Evolutionary conservation across 2,797 vertebrate species (phyloP).

Genomic region (Helarctos malayanus): DNA sequence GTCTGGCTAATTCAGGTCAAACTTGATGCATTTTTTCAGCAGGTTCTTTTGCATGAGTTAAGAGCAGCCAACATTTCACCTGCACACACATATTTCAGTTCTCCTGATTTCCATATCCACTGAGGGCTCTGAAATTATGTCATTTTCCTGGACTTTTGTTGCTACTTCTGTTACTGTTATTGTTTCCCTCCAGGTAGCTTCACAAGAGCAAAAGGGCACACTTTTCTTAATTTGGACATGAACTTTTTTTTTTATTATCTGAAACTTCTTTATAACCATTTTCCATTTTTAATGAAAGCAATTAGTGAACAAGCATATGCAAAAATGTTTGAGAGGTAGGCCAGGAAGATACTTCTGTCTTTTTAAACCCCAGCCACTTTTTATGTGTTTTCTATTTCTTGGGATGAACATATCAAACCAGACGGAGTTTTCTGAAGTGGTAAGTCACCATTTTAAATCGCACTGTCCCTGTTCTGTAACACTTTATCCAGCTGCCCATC

Average conservation of each 20-base stretch:
- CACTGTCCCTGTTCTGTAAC: slow-evolving; percentile 75
- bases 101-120: slow-evolving; percentile 62
- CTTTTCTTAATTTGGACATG: slow-evolving; percentile 62
- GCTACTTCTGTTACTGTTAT: not conserved
- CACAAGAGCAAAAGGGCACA: slow-evolving; percentile 60
- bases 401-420: not conserved
- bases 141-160: slow-evolving; percentile 46
- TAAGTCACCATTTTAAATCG: slow-evolving; percentile 67
- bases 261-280: slow-evolving; percentile 76
- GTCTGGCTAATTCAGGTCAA: slow-evolving; percentile 71
- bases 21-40: slow-evolving; percentile 60
- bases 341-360: slow-evolving; percentile 68
- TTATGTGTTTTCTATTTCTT: slow-evolving; percentile 36
- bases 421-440: not conserved
- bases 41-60: slow-evolving; percentile 59
- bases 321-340: slow-evolving; percentile 32
- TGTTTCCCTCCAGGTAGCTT: slow-evolving; percentile 73
- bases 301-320: slow-evolving; percentile 65
- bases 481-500: slow-evolving; percentile 85
- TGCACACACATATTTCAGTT: not conserved
- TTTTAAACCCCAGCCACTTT: not conserved
- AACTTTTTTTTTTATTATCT: slow-evolving; percentile 55
- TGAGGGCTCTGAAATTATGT: slow-evolving; percentile 45
- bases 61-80: slow-evolving; percentile 50
- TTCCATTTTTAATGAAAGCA: slow-evolving; percentile 67